A percentile compares a stretch with the other conserved stretches of the same genome.
These are phyloP conservation scores for Ariolimax columbianus DNA, from an alignment of 2,888 invertebrate genomes.

Conservation along the genomic window DNA sequence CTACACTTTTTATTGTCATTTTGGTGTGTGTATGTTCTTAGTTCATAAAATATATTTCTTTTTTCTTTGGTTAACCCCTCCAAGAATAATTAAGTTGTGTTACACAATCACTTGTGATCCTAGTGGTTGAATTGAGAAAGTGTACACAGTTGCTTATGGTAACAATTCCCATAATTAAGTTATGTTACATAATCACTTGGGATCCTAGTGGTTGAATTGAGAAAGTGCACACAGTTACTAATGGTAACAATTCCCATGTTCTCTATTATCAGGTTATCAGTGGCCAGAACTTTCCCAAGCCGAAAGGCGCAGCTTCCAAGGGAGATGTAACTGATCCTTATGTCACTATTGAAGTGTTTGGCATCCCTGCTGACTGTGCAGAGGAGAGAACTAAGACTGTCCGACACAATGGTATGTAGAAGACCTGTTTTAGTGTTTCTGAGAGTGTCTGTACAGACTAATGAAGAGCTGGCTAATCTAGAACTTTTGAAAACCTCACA, in stretches of 20 bases:
- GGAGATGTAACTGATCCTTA: constrained; percentile 83
- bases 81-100: too few relatives aligned
- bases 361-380: constrained; percentile 82
- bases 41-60: too few relatives aligned
- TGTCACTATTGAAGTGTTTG: constrained; percentile 82
- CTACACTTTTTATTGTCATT: too few relatives aligned
- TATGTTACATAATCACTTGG: too few relatives aligned
- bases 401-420: constrained; percentile 80
- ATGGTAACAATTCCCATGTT: not conserved
- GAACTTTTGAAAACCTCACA: too few relatives aligned
- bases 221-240: not conserved
- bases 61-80: too few relatives aligned
- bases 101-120: too few relatives aligned
- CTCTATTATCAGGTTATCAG: constrained; percentile 80
- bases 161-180: not conserved
- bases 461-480: too few relatives aligned
- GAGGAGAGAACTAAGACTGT: constrained; percentile 82
- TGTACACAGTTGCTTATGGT: not conserved
- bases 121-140: too few relatives aligned
- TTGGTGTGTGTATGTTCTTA: too few relatives aligned
- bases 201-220: too few relatives aligned
- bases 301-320: constrained; percentile 82
- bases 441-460: not conserved
- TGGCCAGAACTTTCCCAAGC: constrained; percentile 82
- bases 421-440: not conserved